Evolutionary conservation across 2,888 invertebrate species (phyloP), one percentile per base, ranked within the genome.

Genomic region (Acronicta aceris): DNA sequence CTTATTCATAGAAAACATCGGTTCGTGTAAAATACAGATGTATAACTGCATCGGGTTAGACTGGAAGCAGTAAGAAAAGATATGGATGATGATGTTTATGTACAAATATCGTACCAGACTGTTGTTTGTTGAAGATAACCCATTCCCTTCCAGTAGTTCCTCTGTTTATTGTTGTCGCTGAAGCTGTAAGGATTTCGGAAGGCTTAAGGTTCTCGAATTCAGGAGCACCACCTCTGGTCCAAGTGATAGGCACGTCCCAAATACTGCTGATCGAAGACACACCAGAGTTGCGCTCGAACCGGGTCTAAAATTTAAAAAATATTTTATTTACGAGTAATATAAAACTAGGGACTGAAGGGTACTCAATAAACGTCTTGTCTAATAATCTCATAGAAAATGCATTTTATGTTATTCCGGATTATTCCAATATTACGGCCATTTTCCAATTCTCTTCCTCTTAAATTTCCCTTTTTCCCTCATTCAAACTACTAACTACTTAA

Each of bases 71-170:
- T 30, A 1, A 1, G 30, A 10, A 10, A 10, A 2, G 1, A 3
- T 8, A 7, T 1, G 10, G 10, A 10, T 6, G 27, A 30, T 5
- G 10, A 10, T 10, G 12, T 4, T 12, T 4, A 12, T 38, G n/a
- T n/a, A 8, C 38, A 59, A 61, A 68, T 25, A 53, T 51, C 79
- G 82, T 81, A 95, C 96, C 96, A 63, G 95, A 90, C 79, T 95
- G 91, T 77, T 96, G 95, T 49, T 95, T 89, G 81, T 96, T 96
- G 60, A 96, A 94, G 27, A 96, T 88, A 8, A 96, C 90, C 96
- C 96, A 96, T 71, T 95, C 95, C 2, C 81, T 60, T 4, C 89
- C 91, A 51, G 66, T 73, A 0, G 83, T 81, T 13, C 87, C 90
- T 59, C 90, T 84, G 0, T 87, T 54, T 7, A 94, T 82, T 0